Conservation (phyloP, 2,888 invertebrate species). For the Gastrophysa polygoni region DNA sequence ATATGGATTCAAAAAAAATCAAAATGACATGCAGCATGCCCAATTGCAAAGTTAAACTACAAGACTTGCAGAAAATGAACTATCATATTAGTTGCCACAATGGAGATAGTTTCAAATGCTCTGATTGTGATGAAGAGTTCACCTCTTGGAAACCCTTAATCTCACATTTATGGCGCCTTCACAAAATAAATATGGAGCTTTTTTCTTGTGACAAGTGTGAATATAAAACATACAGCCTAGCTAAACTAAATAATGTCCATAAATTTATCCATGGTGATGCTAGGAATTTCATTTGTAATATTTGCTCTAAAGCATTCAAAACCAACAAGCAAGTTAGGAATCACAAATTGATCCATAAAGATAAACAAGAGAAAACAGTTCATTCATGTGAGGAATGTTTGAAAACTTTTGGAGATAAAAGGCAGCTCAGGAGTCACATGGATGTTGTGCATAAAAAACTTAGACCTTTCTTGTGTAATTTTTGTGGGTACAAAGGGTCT, state of each 20-base stretch:
- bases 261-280: constrained; percentile 75
- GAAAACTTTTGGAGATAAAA: constrained; percentile 63
- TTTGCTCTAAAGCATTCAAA: constrained; percentile 80
- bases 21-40: constrained; percentile 64
- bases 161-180: constrained; percentile 79
- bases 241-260: constrained; percentile 75
- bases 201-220: constrained; percentile 77
- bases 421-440: constrained; percentile 63
- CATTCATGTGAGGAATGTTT: constrained; percentile 66
- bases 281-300: constrained; percentile 62
- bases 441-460: constrained; percentile 71
- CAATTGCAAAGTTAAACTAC: constrained; percentile 64
- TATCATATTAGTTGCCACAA: constrained; percentile 66
- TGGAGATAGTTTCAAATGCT: constrained; percentile 64
- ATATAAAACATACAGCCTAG: constrained; percentile 73
- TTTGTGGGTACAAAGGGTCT: constrained; percentile 71
- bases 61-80: constrained; percentile 64
- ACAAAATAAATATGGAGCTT: constrained; percentile 79
- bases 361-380: constrained; percentile 45
- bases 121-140: constrained; percentile 67
- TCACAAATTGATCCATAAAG: constrained; percentile 71
- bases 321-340: constrained; percentile 79
- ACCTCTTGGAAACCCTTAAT: constrained; percentile 71
- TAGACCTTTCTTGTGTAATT: constrained; percentile 69
- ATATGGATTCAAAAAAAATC: constrained; percentile 34